A percentile compares a stretch with the other conserved stretches of the same genome.
These are phyloP conservation scores for Orthonevra nobilis DNA, from an alignment of 2,888 invertebrate species.

Conservation along the genomic window DNA sequence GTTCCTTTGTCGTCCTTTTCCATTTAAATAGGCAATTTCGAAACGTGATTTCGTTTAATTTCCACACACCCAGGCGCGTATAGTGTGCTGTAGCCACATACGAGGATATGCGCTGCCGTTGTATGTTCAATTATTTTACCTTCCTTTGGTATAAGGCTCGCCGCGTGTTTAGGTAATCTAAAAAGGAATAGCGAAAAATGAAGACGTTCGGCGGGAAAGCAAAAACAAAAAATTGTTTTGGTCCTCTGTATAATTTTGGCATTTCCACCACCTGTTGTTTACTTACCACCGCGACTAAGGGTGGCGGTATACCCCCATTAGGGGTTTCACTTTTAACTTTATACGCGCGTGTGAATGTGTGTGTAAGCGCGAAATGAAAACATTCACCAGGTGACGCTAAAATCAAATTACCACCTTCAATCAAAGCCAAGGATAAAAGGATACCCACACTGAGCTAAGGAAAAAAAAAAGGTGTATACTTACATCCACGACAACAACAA, in stretches of 20 bases:
- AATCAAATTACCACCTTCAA: slow-evolving; percentile 70
- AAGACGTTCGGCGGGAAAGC: slow-evolving; percentile 14
- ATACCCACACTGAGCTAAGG: background rate
- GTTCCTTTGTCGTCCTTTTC: slow-evolving; percentile 37
- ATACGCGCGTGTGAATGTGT: slow-evolving; percentile 35
- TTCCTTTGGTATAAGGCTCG: slow-evolving; percentile 62
- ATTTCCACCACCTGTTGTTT: slow-evolving; percentile 68
- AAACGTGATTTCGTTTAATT: slow-evolving; percentile 67
- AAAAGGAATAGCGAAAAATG: slow-evolving; percentile 49
- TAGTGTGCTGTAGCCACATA: too few relatives aligned
- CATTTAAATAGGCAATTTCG: slow-evolving; percentile 67
- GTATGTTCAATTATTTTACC: slow-evolving; percentile 61
- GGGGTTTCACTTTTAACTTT: slow-evolving; percentile 59
- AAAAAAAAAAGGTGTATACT: background rate
- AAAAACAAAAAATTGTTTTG: slow-evolving; percentile 25
- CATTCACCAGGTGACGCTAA: slow-evolving; percentile 69
- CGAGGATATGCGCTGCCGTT: too few relatives aligned
- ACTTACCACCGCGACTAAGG: slow-evolving; percentile 12
- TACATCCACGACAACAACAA: too few relatives aligned
- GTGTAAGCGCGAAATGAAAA: slow-evolving; percentile 60
- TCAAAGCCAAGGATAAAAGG: slow-evolving; percentile 46
- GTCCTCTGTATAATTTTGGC: slow-evolving; percentile 63
- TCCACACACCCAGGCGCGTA: slow-evolving; percentile 33
- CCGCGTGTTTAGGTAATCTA: slow-evolving; percentile 68
- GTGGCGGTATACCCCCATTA: slow-evolving; percentile 48